A percentile compares a stretch with the other conserved stretches of the same genome.
phyloP scores from a whole-genome alignment of 2,113 vertebrate species.

The Myrmecobius fasciatus region DNA sequence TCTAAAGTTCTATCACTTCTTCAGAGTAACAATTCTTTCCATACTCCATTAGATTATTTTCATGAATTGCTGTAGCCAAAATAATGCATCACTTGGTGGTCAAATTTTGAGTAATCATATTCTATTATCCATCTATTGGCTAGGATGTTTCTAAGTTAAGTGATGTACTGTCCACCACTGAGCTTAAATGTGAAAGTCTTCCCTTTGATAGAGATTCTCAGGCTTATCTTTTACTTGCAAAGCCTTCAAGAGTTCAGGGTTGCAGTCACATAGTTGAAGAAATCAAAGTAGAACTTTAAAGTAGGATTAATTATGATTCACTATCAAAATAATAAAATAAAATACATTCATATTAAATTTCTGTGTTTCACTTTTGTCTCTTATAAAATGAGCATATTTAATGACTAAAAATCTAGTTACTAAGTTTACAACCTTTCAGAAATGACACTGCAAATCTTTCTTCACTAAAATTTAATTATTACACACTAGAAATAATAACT shows the following conservation, averaged over 20 bases:
- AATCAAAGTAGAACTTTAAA: not conserved
- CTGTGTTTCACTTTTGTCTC: not conserved
- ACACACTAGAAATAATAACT: not conserved
- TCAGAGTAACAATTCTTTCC: not conserved
- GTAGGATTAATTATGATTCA: not conserved
- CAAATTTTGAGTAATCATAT: not conserved
- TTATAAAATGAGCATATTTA: not conserved
- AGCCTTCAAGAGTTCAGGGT: not conserved
- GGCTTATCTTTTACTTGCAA: not conserved
- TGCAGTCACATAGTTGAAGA: not conserved
- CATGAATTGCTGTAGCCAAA: not conserved
- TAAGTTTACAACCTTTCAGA: not conserved
- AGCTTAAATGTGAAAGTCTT: not conserved
- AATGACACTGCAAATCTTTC: not conserved
- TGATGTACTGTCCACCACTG: not conserved
- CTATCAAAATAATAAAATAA: not conserved
- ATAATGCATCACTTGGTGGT: not conserved
- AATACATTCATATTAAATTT: not conserved
- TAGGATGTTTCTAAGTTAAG: not conserved
- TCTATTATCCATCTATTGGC: not conserved
- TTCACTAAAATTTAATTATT: not conserved
- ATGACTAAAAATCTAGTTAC: not conserved
- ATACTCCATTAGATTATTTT: not conserved
- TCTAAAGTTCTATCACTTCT: not conserved
- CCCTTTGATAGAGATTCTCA: not conserved